These are phyloP conservation scores for Pocillopora damicornis DNA, from an alignment of 64 coral and sea anemone species.

Conservation along the genomic window DNA sequence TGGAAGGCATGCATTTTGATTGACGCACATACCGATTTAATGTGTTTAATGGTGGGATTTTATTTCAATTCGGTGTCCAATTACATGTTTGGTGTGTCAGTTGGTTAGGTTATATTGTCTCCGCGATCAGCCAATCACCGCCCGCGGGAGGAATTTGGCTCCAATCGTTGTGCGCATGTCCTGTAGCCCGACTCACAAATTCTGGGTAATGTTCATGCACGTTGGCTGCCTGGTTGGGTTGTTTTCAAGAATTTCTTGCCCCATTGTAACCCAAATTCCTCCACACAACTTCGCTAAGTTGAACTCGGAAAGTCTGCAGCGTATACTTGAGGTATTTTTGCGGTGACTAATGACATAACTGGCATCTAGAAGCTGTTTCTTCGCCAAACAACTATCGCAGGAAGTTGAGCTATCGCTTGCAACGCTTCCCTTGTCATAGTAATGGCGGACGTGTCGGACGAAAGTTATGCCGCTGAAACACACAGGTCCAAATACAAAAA, in stretches of 20 bases:
- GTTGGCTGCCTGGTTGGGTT: constrained; percentile 49
- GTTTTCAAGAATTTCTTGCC: constrained; percentile 63
- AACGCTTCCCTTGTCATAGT: constrained; percentile 53
- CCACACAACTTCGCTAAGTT: not conserved
- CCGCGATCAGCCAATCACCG: constrained; percentile 65
- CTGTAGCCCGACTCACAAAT: constrained; percentile 66
- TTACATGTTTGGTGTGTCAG: constrained; percentile 42
- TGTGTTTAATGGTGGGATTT: constrained; percentile 32
- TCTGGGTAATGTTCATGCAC: constrained; percentile 71
- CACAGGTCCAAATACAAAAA: constrained; percentile 67
- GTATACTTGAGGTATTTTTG: constrained; percentile 32
- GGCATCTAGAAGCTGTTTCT: constrained; percentile 29
- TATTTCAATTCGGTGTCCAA: constrained; percentile 20
- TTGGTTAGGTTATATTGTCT: constrained; percentile 38
- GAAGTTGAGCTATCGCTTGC: constrained; percentile 57
- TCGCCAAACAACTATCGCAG: constrained; percentile 55
- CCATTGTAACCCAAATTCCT: constrained; percentile 57
- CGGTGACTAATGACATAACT: constrained; percentile 73
- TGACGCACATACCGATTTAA: constrained; percentile 32
- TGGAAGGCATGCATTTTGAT: not conserved
- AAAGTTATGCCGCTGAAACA: constrained; percentile 45
- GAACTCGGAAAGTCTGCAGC: constrained; percentile 36
- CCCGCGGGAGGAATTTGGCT: constrained; percentile 71
- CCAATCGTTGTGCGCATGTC: constrained; percentile 67
- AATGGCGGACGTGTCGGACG: constrained; percentile 90